These are phyloP conservation scores for Sylvia borin DNA, from an alignment of 2,797 vertebrate species.

Conservation along the genomic window DNA sequence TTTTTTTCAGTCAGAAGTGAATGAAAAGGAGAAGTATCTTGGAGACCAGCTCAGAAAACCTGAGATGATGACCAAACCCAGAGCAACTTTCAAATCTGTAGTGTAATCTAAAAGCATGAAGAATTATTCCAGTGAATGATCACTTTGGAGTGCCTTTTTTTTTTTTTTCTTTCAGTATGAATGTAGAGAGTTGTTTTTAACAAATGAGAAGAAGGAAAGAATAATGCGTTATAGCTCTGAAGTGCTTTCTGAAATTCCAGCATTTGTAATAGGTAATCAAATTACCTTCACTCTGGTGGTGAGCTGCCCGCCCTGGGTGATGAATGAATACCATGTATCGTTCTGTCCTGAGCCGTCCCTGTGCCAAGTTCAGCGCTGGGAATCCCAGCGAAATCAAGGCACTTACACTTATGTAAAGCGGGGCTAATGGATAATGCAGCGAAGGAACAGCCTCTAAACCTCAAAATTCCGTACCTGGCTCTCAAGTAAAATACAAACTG, in stretches of 20 bases:
- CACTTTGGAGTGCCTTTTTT: neutral
- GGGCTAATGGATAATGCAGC: neutral
- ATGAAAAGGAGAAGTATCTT: neutral
- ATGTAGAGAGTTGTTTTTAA: constrained; percentile 22
- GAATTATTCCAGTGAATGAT: neutral
- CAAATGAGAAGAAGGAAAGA: neutral
- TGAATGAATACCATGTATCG: neutral
- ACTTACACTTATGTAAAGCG: neutral
- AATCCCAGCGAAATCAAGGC: neutral
- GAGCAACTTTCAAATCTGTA: neutral
- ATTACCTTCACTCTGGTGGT: constrained; percentile 23
- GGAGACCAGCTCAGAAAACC: neutral
- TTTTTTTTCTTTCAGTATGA: neutral
- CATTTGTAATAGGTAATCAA: constrained; percentile 39
- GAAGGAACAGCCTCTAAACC: neutral
- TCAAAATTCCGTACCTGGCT: constrained; percentile 40
- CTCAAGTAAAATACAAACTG: constrained; percentile 47
- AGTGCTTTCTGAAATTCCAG: constrained; percentile 41
- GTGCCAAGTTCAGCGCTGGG: neutral
- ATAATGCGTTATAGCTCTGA: neutral
- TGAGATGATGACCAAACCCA: neutral
- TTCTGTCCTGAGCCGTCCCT: neutral
- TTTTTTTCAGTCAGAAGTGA: constrained; percentile 40
- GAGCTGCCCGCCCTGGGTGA: constrained; percentile 19
- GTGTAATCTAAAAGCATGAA: neutral